Evolutionary conservation across 2,113 vertebrate species (phyloP).

Genomic region (Empidonax alnorum): DNA sequence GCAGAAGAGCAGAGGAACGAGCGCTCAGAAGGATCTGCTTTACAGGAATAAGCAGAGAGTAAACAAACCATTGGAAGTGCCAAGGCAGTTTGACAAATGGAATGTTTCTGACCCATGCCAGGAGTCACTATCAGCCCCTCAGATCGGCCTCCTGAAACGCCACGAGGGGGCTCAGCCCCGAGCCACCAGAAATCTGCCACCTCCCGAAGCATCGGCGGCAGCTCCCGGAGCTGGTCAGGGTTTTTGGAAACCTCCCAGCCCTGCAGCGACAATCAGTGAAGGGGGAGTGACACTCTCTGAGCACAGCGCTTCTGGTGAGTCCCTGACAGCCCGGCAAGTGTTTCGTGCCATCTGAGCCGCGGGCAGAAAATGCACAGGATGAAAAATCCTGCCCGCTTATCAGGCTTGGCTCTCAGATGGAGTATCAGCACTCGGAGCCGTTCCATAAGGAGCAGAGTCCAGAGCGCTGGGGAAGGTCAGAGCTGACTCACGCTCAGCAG

Average conservation of each 20-base stretch:
- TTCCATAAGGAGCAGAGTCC: background rate
- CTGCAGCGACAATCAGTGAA: rapidly evolving
- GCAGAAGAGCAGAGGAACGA: background rate
- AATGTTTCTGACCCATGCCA: background rate
- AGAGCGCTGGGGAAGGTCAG: constrained; percentile 33
- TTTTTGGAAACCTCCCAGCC: background rate
- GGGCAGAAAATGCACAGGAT: background rate
- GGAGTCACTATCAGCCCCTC: background rate
- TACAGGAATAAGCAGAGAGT: background rate
- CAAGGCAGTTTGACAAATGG: background rate
- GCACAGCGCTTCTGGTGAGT: background rate
- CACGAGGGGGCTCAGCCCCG: background rate
- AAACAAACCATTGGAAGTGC: background rate
- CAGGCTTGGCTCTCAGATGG: background rate
- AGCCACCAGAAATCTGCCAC: background rate
- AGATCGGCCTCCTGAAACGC: background rate
- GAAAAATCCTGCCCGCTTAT: background rate
- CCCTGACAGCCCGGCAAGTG: background rate
- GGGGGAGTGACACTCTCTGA: background rate
- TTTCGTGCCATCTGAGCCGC: background rate
- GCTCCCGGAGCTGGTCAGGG: background rate
- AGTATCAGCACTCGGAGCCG: background rate
- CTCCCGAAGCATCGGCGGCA: background rate
- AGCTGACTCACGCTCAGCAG: constrained; percentile 43
- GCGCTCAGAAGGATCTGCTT: background rate